Base-by-base conservation (phyloP, 2,888 invertebrate species). In the Campoplex nolae region DNA sequence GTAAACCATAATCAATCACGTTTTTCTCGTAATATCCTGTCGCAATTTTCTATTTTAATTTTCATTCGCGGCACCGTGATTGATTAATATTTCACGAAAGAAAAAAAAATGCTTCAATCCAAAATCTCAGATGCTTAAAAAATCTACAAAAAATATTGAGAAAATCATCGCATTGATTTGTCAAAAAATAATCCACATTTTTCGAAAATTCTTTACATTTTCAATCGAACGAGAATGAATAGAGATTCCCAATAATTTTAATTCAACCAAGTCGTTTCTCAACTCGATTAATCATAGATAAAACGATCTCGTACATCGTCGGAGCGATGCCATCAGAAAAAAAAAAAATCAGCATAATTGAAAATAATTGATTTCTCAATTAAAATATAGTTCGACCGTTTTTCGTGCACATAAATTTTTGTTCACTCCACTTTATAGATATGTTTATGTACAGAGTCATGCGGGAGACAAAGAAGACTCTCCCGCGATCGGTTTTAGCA, bases 381-480 rank as follows among this genome's bases (percentile, higher is more conserved):
- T 18, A n/a, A 6, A 51, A 51, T n/a, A 7, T 16, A n/a, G 0
- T 18, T 4, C 18, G 16, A 51, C 16, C 7, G 18, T 18, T 51
- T 1, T 3, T 4, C 51, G 4, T 16, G 2, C 16, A 16, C 32
- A 16, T 62, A 45, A 45, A 28, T 18, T 28, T 32, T 67, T 77
- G 23, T 48, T n/a, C 4, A 18, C 28, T 56, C 35, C 38, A 18
- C 35, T 18, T 38, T 11, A 42, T n/a, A 18, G 4, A 8, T 6
- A 54, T 13, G 16, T 45, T 45, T 42, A 28, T 42, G 48, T 4
- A 16, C 48, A 23, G 23, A 28, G 42, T 32, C 54, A 65, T 13
- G 73, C 67, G 62, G 58, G 65, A 84, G 74, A 87, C 81, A 84
- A 84, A 84, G 81, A 81, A 77, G 32, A 18, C 38, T 28, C 23